Evolutionary conservation across 2,797 vertebrate genomes (phyloP).

Genomic region (Lacerta agilis): DNA sequence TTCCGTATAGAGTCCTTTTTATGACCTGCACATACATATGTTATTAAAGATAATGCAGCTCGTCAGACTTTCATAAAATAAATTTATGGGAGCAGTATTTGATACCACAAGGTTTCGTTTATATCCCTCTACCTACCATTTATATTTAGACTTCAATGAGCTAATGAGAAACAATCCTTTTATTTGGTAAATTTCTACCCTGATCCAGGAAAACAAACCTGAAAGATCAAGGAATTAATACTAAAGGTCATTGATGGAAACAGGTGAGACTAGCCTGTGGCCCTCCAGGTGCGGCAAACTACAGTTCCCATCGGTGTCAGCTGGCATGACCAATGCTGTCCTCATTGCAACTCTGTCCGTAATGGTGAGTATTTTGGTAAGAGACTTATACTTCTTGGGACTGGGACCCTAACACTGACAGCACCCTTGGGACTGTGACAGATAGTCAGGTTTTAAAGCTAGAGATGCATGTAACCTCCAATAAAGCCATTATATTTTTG

Average conservation of each 20-base stretch:
- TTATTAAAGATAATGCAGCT: slow-evolving; percentile 43
- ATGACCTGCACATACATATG: neutral
- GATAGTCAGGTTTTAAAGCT: neutral
- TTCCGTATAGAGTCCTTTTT: slow-evolving; percentile 20
- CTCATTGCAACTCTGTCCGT: too few species aligned
- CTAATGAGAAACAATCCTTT: slow-evolving; percentile 37
- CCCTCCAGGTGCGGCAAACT: too few species aligned
- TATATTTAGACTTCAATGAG: slow-evolving; percentile 42
- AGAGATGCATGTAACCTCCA: neutral
- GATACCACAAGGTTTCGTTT: slow-evolving; percentile 44
- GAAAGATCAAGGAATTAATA: slow-evolving; percentile 59
- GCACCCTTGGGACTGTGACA: neutral
- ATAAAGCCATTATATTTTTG: neutral
- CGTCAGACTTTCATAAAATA: slow-evolving; percentile 7
- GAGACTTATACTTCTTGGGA: too few species aligned
- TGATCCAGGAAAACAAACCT: slow-evolving; percentile 48
- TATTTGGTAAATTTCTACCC: slow-evolving; percentile 25
- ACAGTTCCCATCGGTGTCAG: too few species aligned
- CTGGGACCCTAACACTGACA: neutral
- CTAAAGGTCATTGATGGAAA: slow-evolving; percentile 39
- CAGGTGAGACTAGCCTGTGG: too few species aligned
- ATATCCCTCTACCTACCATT: slow-evolving; percentile 55
- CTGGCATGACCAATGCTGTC: too few species aligned
- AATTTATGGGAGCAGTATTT: slow-evolving; percentile 53
- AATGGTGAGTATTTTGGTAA: too few species aligned